Evolutionary conservation across 1,140 invertebrate genomes (phyloP).

Genomic region (Reticulitermes speratus): DNA sequence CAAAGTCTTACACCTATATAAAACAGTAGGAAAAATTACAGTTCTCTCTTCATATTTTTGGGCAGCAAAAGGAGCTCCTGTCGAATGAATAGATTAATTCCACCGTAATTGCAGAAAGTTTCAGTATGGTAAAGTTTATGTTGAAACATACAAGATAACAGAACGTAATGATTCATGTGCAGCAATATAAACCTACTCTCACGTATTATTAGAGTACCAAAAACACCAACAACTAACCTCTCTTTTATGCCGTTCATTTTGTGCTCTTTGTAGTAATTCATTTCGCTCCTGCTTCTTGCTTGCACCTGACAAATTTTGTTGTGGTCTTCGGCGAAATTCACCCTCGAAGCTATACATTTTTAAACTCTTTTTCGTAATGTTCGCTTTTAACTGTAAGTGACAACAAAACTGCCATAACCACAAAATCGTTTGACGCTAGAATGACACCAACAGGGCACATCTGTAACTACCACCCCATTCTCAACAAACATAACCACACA

Average conservation of each 20-base stretch:
- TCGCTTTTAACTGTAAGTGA: background rate
- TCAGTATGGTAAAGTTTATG: no score
- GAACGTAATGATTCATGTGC: no score
- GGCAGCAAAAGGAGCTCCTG: no score
- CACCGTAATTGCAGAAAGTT: no score
- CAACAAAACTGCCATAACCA: background rate
- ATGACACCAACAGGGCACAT: background rate
- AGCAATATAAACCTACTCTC: no score
- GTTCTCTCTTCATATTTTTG: no score
- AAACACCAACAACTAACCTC: constrained; percentile 58
- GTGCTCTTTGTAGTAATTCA: constrained; percentile 73
- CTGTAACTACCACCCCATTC: background rate
- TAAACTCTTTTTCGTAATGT: background rate
- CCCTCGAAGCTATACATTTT: constrained; percentile 86
- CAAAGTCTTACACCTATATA: no score
- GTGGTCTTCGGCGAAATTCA: constrained; percentile 80
- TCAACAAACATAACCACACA: no score
- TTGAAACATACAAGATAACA: no score
- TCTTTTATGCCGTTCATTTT: constrained; percentile 80
- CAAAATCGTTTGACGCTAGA: background rate
- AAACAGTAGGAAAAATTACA: no score
- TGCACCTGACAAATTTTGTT: constrained; percentile 87
- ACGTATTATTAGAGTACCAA: no score
- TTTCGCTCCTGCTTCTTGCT: constrained; percentile 75
- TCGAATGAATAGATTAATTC: no score